These are phyloP conservation scores for Neotoxoptera formosana DNA, from an alignment of 1,140 invertebrate genomes.

Conservation along the genomic window DNA sequence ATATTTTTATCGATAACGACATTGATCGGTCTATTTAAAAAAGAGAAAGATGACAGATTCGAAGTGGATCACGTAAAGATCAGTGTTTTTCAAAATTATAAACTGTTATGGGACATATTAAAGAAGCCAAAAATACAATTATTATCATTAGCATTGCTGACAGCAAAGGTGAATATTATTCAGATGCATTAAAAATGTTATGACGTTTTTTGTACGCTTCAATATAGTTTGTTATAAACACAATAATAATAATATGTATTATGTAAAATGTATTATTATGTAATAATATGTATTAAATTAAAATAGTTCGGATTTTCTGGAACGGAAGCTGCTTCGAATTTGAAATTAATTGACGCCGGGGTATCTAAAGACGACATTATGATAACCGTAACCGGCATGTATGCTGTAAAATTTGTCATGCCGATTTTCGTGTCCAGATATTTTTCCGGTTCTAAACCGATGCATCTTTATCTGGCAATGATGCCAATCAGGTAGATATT, in stretches of 20 bases:
- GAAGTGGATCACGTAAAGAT: not conserved
- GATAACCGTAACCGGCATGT: not conserved
- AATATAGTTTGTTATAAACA: not conserved
- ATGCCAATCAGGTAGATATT: not conserved
- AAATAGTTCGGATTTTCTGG: conserved; percentile 5
- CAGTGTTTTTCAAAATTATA: not conserved
- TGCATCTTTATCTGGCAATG: not conserved
- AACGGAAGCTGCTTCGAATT: conserved; percentile 74
- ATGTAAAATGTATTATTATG: too few relatives aligned
- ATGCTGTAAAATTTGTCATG: not conserved
- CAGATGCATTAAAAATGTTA: not conserved
- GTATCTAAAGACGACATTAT: conserved; percentile 82
- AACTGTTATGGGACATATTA: conserved; percentile 7
- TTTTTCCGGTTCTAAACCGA: not conserved
- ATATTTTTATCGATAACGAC: conserved; percentile 91
- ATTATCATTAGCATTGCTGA: not conserved
- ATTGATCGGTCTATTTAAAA: conserved; percentile 87
- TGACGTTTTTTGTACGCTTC: not conserved
- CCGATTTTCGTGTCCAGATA: not conserved
- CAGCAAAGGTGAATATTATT: not conserved
- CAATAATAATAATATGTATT: not conserved
- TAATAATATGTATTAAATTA: not conserved
- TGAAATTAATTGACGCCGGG: conserved; percentile 93
- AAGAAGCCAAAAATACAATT: not conserved
- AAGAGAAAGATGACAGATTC: conserved; percentile 69